These are phyloP conservation scores for Budorcas taxicolor DNA, from an alignment of 2,113 vertebrate species.

Conservation along the genomic window DNA sequence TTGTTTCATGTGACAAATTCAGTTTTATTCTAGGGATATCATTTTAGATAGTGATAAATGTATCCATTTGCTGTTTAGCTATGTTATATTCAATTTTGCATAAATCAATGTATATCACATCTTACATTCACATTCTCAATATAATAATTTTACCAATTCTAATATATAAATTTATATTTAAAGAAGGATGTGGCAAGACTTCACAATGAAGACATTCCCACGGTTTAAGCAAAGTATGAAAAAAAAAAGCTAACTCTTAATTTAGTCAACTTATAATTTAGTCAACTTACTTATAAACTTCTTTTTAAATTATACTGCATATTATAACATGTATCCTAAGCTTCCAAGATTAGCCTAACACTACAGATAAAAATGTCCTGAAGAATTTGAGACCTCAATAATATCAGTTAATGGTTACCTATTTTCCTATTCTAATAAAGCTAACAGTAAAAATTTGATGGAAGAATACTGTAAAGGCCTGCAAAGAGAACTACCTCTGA, in stretches of 20 bases:
- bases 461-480: neutral
- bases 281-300: constrained; percentile 30
- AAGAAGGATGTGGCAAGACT: neutral
- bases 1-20: constrained; percentile 16
- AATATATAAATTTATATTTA: neutral
- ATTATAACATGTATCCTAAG: neutral
- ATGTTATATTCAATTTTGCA: constrained; percentile 5
- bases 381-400: neutral
- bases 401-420: neutral
- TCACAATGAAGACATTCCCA: neutral
- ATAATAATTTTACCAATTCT: constrained; percentile 10
- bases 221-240: neutral
- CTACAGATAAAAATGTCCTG: neutral
- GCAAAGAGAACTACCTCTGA: neutral
- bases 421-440: constrained; percentile 7
- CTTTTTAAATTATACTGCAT: constrained; percentile 11
- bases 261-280: neutral
- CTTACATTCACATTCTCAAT: neutral
- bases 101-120: neutral
- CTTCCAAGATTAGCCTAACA: constrained; percentile 1
- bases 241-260: neutral
- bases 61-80: neutral
- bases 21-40: constrained; percentile 4
- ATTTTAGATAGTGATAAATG: constrained; percentile 1
- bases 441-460: neutral